Conservation (phyloP, 2,113 vertebrate species). For the Hippolais icterina region DNA sequence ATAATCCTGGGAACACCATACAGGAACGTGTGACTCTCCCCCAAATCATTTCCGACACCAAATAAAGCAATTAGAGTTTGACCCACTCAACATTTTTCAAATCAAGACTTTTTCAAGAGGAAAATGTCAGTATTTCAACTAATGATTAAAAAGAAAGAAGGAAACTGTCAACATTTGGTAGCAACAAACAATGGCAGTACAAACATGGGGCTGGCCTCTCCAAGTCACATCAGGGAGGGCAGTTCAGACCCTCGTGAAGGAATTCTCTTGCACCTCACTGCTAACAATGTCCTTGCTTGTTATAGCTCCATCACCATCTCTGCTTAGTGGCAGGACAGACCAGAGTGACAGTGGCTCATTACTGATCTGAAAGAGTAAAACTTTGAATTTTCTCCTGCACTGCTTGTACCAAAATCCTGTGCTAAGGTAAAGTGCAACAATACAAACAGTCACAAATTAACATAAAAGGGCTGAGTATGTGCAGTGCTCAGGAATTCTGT, state of each 20-base stretch:
- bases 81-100: background rate
- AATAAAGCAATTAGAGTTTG: background rate
- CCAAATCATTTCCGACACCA: background rate
- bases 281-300: background rate
- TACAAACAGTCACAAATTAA: background rate
- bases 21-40: background rate
- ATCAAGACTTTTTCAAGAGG: background rate
- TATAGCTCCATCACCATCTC: background rate
- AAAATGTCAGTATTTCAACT: background rate
- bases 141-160: background rate
- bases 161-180: background rate
- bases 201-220: background rate
- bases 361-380: background rate
- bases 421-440: background rate
- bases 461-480: background rate
- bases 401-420: background rate
- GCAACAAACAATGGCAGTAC: background rate
- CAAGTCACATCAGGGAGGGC: background rate
- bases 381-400: background rate
- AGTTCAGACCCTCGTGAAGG: background rate
- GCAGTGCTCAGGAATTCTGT: background rate
- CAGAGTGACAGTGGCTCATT: background rate
- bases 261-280: background rate
- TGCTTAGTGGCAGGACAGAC: background rate
- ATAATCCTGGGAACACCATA: background rate